phyloP scores from a whole-genome alignment of 2,113 vertebrate species.

The Prunella fulvescens region DNA sequence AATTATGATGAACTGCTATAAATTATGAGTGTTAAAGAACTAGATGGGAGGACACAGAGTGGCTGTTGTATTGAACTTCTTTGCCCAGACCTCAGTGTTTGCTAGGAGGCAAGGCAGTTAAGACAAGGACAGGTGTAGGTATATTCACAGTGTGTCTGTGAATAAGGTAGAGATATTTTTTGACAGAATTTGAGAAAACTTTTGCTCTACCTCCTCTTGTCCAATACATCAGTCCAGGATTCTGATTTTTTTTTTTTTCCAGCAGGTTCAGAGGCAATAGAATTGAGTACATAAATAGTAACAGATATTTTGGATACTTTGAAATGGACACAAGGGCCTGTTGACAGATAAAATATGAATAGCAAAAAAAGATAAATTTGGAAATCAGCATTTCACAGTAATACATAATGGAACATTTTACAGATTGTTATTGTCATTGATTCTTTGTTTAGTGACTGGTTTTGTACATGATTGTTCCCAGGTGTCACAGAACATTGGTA shows the following conservation, averaged over 20 bases:
- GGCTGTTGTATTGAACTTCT: background rate
- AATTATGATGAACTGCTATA: background rate
- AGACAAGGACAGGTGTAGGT: background rate
- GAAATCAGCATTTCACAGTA: background rate
- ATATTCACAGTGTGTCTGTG: background rate
- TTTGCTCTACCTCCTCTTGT: background rate
- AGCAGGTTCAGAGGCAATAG: background rate
- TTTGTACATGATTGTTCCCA: accelerated
- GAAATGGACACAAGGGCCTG: background rate
- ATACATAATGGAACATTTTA: background rate
- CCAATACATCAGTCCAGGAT: too few species aligned
- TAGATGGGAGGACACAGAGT: background rate
- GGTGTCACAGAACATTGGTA: background rate
- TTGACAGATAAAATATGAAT: background rate
- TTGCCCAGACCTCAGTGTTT: background rate
- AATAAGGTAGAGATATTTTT: background rate
- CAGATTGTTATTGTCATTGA: background rate
- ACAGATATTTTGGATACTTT: background rate
- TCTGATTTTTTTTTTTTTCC: background rate
- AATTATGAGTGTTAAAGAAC: background rate
- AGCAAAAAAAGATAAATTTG: background rate
- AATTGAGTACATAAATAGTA: background rate
- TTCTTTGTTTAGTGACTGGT: background rate
- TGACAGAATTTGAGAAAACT: background rate
- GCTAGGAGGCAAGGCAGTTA: background rate